phyloP scores from a whole-genome alignment of 2,113 vertebrate species.

The Gasterosteus nipponicus region DNA sequence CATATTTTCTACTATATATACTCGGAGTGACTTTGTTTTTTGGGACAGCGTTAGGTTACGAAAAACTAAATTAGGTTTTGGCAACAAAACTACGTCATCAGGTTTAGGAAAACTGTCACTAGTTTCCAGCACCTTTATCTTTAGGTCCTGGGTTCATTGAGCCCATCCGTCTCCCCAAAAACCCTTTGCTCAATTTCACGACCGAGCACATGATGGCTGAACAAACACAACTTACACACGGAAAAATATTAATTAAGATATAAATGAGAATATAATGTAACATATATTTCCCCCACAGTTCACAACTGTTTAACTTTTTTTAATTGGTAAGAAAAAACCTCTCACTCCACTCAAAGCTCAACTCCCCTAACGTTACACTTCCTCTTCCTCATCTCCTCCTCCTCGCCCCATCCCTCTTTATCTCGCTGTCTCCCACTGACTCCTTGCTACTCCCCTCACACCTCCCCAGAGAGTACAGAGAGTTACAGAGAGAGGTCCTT shows the following conservation, averaged over 20 bases:
- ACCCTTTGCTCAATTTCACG: not conserved
- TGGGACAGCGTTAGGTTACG: not conserved
- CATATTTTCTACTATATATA: too few relatives aligned
- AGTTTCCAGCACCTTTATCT: not conserved
- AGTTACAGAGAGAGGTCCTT: not conserved
- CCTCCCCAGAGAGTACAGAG: slow-evolving; percentile 14
- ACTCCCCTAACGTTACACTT: slow-evolving; percentile 47
- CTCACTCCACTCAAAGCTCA: slow-evolving; percentile 27
- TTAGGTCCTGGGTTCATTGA: too few relatives aligned
- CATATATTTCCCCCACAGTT: not conserved
- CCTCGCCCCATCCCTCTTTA: slow-evolving; percentile 31
- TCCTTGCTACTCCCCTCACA: slow-evolving; percentile 46
- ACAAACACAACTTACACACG: not conserved
- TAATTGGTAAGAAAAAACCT: not conserved
- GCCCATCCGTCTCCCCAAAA: too few relatives aligned
- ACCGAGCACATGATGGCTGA: not conserved
- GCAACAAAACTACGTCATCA: not conserved
- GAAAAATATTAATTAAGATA: not conserved
- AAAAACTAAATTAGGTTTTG: not conserved
- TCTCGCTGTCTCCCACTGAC: slow-evolving; percentile 26
- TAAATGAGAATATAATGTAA: not conserved
- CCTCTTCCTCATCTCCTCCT: slow-evolving; percentile 51
- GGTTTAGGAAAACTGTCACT: not conserved
- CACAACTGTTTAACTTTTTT: not conserved
- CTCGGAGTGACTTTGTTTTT: not conserved